These are phyloP conservation scores for Triplophysa siluroides DNA, from an alignment of 2,113 vertebrate species.

Conservation along the genomic window DNA sequence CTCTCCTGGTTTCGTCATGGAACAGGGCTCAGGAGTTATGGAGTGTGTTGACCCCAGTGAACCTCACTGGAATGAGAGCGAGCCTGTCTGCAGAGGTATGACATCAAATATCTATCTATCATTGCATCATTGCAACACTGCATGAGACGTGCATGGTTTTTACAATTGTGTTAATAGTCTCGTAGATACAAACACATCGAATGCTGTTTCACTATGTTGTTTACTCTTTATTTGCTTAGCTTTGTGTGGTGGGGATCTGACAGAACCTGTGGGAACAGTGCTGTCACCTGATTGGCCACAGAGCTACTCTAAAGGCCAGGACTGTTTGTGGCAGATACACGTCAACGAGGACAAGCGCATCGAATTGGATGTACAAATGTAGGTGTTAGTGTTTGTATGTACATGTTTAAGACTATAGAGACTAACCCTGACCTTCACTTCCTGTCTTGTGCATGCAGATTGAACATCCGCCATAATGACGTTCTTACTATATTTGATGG, in stretches of 20 bases:
- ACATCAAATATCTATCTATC: no score
- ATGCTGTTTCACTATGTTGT: background rate
- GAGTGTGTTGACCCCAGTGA: slow-evolving; percentile 87
- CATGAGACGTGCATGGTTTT: no score
- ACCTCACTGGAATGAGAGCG: slow-evolving; percentile 91
- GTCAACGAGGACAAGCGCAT: slow-evolving; percentile 88
- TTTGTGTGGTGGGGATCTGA: slow-evolving; percentile 87
- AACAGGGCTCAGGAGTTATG: slow-evolving; percentile 83
- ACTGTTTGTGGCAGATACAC: slow-evolving; percentile 90
- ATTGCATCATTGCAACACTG: no score
- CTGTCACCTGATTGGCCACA: slow-evolving; percentile 92
- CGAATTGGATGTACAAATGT: slow-evolving; percentile 89
- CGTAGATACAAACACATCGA: background rate
- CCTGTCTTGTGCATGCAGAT: slow-evolving; percentile 64
- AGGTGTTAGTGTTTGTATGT: slow-evolving; percentile 54
- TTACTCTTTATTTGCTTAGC: slow-evolving; percentile 66
- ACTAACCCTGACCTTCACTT: background rate
- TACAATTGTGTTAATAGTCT: no score
- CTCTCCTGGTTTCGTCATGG: slow-evolving; percentile 87
- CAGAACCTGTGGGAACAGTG: slow-evolving; percentile 81
- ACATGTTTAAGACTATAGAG: background rate
- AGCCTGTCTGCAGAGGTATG: slow-evolving; percentile 87
- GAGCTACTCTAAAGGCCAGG: slow-evolving; percentile 87
- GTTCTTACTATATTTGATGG: slow-evolving; percentile 87
- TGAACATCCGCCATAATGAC: slow-evolving; percentile 88